Percentiles rank a stretch among this genome's conserved stretches.
phyloP scores from a whole-genome alignment of 2,797 vertebrate species.

The Cossypha caffra region DNA sequence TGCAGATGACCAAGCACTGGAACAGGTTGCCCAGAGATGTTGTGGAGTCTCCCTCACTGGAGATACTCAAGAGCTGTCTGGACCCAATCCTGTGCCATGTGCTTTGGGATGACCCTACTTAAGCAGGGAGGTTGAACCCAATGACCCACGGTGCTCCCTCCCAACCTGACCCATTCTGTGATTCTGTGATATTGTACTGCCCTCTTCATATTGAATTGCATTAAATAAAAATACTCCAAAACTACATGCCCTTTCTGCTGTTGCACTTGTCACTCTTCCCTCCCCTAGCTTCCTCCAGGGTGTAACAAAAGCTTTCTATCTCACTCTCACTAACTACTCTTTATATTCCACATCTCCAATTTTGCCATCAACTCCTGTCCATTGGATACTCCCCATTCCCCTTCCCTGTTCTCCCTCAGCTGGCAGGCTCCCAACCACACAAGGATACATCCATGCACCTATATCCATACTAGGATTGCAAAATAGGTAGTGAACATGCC shows the following conservation, averaged over 20 bases:
- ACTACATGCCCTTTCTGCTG: fast-evolving
- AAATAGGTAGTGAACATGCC: neutral
- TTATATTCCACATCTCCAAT: neutral
- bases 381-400: neutral
- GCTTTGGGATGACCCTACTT: fast-evolving
- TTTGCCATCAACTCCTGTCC: neutral
- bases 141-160: neutral
- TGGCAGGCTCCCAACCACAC: neutral
- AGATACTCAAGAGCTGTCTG: neutral
- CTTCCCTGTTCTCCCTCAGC: neutral
- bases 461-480: neutral
- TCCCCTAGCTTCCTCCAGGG: neutral
- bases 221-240: neutral
- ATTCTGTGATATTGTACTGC: neutral
- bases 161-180: neutral
- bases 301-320: neutral
- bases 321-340: neutral
- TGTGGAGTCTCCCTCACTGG: neutral
- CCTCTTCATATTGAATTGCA: no score
- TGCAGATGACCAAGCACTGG: fast-evolving
- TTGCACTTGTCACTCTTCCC: neutral
- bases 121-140: neutral
- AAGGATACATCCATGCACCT: neutral
- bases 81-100: neutral
- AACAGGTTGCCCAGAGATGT: neutral